These are phyloP conservation scores for Solea senegalensis DNA, from an alignment of 2,113 vertebrate species.

Conservation along the genomic window DNA sequence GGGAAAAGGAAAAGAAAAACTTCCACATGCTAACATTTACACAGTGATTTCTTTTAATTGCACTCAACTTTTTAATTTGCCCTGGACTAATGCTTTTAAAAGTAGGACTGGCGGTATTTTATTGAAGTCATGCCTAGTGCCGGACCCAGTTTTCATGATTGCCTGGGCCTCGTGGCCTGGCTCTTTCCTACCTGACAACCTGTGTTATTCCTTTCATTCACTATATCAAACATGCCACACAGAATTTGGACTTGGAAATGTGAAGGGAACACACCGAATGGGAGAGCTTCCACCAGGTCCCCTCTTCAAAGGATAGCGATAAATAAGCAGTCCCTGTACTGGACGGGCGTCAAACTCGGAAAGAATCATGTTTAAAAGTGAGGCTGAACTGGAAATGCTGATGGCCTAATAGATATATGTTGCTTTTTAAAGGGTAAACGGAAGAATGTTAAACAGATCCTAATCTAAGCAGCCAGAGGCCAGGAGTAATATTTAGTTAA, in stretches of 20 bases:
- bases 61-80: conserved; percentile 86
- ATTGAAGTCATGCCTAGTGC: conserved; percentile 82
- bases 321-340: conserved; percentile 48
- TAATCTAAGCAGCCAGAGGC: conserved; percentile 54
- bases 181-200: conserved; percentile 78
- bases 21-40: conserved; percentile 89
- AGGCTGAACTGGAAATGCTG: conserved; percentile 48
- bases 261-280: conserved; percentile 43
- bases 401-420: conserved; percentile 55
- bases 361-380: conserved; percentile 58
- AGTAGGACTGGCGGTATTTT: conserved; percentile 81
- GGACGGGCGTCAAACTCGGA: conserved; percentile 48
- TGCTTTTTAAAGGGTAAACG: conserved; percentile 44
- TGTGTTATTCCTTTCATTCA: conserved; percentile 69
- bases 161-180: conserved; percentile 64
- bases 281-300: conserved; percentile 58
- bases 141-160: conserved; percentile 76
- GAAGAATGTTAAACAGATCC: conserved; percentile 65
- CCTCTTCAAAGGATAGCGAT: conserved; percentile 67
- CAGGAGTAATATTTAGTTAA: conserved; percentile 60
- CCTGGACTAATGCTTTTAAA: conserved; percentile 85
- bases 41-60: conserved; percentile 88
- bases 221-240: conserved; percentile 78
- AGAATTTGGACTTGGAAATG: conserved; percentile 56
- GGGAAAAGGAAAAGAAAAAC: conserved; percentile 74